Base-by-base conservation (phyloP, 2,797 vertebrate species). In the Sebastes iracundus region DNA sequence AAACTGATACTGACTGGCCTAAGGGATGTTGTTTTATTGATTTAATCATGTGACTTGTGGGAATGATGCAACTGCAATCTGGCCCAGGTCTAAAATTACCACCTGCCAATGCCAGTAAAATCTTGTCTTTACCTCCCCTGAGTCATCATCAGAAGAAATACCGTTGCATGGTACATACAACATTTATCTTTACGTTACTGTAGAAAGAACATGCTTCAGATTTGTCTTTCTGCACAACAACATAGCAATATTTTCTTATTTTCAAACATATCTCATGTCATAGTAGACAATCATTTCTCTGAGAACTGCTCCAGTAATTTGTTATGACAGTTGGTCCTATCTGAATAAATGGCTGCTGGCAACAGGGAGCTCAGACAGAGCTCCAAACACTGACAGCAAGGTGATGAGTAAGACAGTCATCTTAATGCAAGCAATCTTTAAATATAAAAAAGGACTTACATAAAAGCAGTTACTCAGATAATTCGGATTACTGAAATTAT, bases 1-100 rank as follows among this genome's bases (percentile, higher is more conserved):
- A 63, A 42, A 80, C 79, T 58, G 67, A 59, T 78, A 58, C 73
- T 80, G 61, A 80, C 63, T 78, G 27, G n/a, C 61, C 80, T 74
- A 20, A 71, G 20, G 68, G 71, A 7, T 52, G 59, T 28, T 72
- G 69, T 83, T 81, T 80, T 42, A 86, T 86, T 80, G 80, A 90
- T 86, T 87, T 75, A 71, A 70, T 46, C 38, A 77, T 78, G 81
- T 62, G 33, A 82, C 71, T 61, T 52, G 68, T 55, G 53, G 30
- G 27, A 77, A 18, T 59, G 22, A 69, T 65, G 59, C 61, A 32
- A 23, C 23, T 52, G 68, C 77, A 86, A 68, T 84, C 77, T 81
- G 52, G 71, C 23, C 25, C 49, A 27, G 30, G 52, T 64, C 20
- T 63, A 65, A 85, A 88, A 80, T 80, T 33, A 81, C 69, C 58